A percentile compares a stretch with the other conserved stretches of the same genome.
Conservation (phyloP, 2,888 invertebrate genomes). For the Phlogophora meticulosa region DNA sequence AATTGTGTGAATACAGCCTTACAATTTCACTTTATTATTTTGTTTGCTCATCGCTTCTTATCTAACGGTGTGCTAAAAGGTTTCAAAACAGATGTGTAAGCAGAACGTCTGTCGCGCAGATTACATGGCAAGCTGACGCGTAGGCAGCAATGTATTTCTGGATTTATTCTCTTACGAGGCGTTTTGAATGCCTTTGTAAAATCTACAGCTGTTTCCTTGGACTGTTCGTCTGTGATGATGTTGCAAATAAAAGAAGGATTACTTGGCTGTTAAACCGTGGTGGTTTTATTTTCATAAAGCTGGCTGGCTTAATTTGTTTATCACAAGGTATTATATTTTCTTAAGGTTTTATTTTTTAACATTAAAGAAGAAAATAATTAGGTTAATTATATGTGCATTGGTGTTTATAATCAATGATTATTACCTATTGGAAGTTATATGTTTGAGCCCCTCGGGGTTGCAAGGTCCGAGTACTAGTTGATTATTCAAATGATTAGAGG, state of each 20-base stretch:
- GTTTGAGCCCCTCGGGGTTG: no score
- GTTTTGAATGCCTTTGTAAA: constrained; percentile 52
- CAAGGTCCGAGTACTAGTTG: no score
- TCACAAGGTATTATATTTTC: neutral
- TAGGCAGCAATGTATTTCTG: constrained; percentile 37
- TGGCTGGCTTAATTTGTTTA: constrained; percentile 6
- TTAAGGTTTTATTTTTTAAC: neutral
- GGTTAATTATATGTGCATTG: neutral
- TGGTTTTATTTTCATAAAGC: constrained; percentile 14
- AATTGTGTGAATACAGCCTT: constrained; percentile 8
- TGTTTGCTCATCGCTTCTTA: constrained; percentile 15
- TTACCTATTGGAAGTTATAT: no score
- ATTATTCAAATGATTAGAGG: no score
- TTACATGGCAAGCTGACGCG: constrained; percentile 43
- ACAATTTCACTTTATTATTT: constrained; percentile 15
- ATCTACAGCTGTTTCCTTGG: constrained; percentile 47
- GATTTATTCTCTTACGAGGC: constrained; percentile 47
- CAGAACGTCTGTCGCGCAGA: constrained; percentile 45
- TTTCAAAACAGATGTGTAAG: constrained; percentile 40
- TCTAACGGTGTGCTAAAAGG: constrained; percentile 26
- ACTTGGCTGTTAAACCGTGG: constrained; percentile 4
- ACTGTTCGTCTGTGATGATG: constrained; percentile 20
- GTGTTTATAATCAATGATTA: neutral
- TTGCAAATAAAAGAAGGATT: constrained; percentile 12
- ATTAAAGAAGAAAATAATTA: neutral